Base-by-base conservation (phyloP, 1,140 invertebrate genomes). In the Akabosia matsudoensis region DNA sequence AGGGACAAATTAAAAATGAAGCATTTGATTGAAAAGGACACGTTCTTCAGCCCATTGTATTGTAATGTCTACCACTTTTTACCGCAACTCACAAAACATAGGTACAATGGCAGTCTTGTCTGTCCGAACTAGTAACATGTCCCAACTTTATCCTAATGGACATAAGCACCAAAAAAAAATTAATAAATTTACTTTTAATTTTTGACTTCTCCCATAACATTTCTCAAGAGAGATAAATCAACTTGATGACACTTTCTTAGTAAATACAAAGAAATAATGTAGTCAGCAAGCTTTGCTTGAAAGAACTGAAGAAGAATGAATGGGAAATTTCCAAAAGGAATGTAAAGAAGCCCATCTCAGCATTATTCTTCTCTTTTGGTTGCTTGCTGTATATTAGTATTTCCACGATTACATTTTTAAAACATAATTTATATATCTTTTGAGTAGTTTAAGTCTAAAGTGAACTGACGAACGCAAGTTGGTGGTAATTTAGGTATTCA, bases 1-100 rank as follows among this genome's bases (percentile, higher is more conserved):
- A 14, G 61, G 61, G 61, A 67, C 61, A 67, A 30, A 67, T 67
- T 67, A 67, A 67, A 67, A 67, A 67, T 31, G 24, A 67, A 67
- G 61, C 61, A 22, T 67, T 67, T 67, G 61, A 67, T 67, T 67
- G 61, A 67, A 67, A 67, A 67, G 61, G 61, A 67, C 61, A 67
- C 61, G 61, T 67, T 67, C 61, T 67, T 28, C 24, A 67, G 54
- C 24, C 54, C n/a, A 67, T 67, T 67, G 61, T 67, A 67, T 67
- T 67, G 26, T 67, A 67, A 67, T 67, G 61, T 67, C 61, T 67
- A 16, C 61, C 61, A 67, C 61, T 67, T 67, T 67, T 67, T 67
- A 67, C 24, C 28, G 24, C 31, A 31, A 67, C 31, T 67, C 61
- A 67, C 26, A 67, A 31, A 30, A 3, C 54, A 56, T 10, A 22